These are phyloP conservation scores for Papilio elwesi DNA, from an alignment of 2,888 invertebrate species.

Conservation along the genomic window DNA sequence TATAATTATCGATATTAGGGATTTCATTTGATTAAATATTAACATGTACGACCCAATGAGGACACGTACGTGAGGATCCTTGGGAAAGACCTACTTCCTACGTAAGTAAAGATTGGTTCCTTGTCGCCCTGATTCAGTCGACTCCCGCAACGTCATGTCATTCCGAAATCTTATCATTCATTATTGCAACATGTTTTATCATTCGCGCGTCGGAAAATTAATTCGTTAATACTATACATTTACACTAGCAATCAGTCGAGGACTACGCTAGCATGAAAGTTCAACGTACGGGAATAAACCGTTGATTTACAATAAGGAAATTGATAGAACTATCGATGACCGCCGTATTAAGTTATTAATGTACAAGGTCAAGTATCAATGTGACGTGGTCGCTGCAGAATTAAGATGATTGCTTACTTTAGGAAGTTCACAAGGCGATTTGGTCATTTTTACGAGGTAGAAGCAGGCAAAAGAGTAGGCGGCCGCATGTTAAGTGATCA, in stretches of 20 bases:
- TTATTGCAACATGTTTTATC: slow-evolving; percentile 23
- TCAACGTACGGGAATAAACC: slow-evolving; percentile 49
- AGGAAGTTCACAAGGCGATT: no score
- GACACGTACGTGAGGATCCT: no score
- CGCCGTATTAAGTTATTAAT: not conserved
- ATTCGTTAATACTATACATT: slow-evolving; percentile 23
- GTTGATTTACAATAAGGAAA: slow-evolving; percentile 45
- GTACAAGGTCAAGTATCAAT: slow-evolving; percentile 12
- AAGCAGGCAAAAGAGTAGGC: no score
- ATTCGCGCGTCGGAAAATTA: slow-evolving; percentile 22
- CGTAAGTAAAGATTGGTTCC: no score
- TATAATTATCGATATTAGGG: slow-evolving; percentile 51
- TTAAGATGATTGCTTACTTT: not conserved
- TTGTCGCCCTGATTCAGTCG: no score
- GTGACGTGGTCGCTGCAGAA: not conserved
- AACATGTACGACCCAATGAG: not conserved
- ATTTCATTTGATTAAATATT: not conserved
- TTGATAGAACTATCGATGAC: not conserved
- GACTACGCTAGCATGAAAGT: slow-evolving; percentile 42
- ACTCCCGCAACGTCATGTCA: no score
- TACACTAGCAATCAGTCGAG: slow-evolving; percentile 35
- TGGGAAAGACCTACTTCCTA: no score
- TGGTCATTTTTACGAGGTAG: no score
- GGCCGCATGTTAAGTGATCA: no score
- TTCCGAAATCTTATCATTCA: no score